Evolutionary conservation across 2,113 vertebrate species (phyloP), one percentile per base, ranked within the genome.

Genomic region (Pygoscelis adeliae): DNA sequence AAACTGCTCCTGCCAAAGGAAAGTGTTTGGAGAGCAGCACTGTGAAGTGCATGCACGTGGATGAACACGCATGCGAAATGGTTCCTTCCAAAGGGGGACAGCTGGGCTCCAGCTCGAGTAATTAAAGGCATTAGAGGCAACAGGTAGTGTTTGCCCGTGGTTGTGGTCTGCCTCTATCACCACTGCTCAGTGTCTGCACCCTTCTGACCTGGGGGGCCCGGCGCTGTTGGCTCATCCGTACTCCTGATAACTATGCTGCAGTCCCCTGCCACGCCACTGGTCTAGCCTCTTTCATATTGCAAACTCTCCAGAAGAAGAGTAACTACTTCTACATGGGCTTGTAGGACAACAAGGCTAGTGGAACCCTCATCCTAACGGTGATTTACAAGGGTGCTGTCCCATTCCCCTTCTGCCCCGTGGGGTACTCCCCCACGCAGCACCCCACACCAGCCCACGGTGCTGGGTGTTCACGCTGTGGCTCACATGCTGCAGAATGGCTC

Each of bases 231-330:
- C 32, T 50, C 67, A 56, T 18, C 53, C 30, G 8, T 81, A 7
- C 26, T 38, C 38, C 63, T 30, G 18, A 6, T 21, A 91, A 30
- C 14, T 22, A 22, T 1, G 2, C 15, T 62, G 53, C 13, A 70
- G 40, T 5, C 53, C 19, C 8, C 12, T 9, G 42, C 1, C 2
- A 4, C 3, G 1, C 17, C n/a, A 11, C 26, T n/a, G 18, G 2
- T 55, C 53, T 34, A 15, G 9, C 42, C 49, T 65, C 16, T 29
- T 69, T 32, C 52, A 16, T 34, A 62, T 4, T 73, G 30, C 50
- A 70, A 52, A 66, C 23, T 15, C 26, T 61, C 13, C 34, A 77
- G 55, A 47, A 86, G 52, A 30, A 66, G 62, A 69, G 44, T 2
- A 4, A 67, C 27, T 20, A 12, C 21, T 79, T 23, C 49, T 55